Percentiles rank a stretch among this genome's conserved stretches.
Evolutionary conservation across 92 coral and sea anemone species (phyloP).

Genomic region (Porites lobata): DNA sequence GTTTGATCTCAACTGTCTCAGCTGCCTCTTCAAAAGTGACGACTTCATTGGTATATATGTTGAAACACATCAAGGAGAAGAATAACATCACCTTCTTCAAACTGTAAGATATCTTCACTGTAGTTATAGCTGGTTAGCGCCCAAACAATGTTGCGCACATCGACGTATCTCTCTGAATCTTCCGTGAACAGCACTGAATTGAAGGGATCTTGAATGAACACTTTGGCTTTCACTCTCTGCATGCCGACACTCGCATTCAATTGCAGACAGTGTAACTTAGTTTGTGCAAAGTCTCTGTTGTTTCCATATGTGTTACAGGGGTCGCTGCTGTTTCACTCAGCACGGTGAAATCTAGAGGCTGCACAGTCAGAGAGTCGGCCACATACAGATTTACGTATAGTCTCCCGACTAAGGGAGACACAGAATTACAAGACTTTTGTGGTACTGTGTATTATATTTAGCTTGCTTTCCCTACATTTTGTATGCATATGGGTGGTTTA

Average conservation of each 20-base stretch:
- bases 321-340: neutral
- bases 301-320: neutral
- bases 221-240: too few species aligned
- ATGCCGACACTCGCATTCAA: neutral
- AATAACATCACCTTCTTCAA: neutral
- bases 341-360: neutral
- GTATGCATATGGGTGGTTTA: too few species aligned
- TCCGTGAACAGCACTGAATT: neutral
- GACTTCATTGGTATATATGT: neutral
- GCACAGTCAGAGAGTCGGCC: neutral
- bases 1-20: neutral
- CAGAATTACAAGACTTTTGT: too few species aligned
- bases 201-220: slow-evolving; percentile 11
- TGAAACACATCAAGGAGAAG: neutral
- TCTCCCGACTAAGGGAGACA: too few species aligned
- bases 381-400: too few species aligned
- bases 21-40: slow-evolving; percentile 4
- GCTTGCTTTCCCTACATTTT: too few species aligned
- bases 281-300: neutral
- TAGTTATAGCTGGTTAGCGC: neutral
- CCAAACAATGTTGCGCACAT: neutral
- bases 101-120: neutral
- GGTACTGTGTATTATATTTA: too few species aligned
- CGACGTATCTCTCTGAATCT: neutral
- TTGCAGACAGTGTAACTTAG: neutral